Conservation (phyloP, 2,113 vertebrate genomes). For the Gambusia affinis region DNA sequence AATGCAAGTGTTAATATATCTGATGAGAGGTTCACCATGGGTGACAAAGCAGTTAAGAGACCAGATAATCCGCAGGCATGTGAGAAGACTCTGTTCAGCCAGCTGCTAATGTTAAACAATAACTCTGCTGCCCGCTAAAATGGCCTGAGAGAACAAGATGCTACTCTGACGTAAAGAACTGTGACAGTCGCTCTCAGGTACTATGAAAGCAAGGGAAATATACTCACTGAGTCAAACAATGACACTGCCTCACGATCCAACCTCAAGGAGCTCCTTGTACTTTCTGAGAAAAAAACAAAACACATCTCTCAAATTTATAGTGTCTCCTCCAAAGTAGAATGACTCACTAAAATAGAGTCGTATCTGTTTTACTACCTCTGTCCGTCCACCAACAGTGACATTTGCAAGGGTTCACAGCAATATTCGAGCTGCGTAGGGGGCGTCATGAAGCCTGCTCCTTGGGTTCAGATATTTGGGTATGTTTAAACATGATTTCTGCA, state of each 20-base stretch:
- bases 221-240: background rate
- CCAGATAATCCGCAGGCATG: constrained; percentile 61
- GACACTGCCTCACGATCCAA: constrained; percentile 28
- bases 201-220: constrained; percentile 10
- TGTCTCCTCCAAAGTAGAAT: constrained; percentile 49
- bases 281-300: constrained; percentile 42
- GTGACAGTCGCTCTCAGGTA: background rate
- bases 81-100: constrained; percentile 8
- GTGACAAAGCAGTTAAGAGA: constrained; percentile 52
- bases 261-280: constrained; percentile 38
- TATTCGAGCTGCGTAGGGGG: constrained; percentile 42
- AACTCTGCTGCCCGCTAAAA: background rate
- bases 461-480: constrained; percentile 25
- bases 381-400: constrained; percentile 38
- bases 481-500: constrained; percentile 10
- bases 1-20: constrained; percentile 38
- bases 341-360: constrained; percentile 70
- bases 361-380: constrained; percentile 31
- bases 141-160: background rate
- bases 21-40: constrained; percentile 49
- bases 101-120: constrained; percentile 10
- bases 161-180: background rate
- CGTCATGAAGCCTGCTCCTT: constrained; percentile 62
- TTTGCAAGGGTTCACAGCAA: constrained; percentile 47
- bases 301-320: constrained; percentile 72